Percentiles rank a stretch among this genome's conserved stretches.
phyloP scores from a whole-genome alignment of 2,888 invertebrate genomes.

The Leptothorax acervorum region DNA sequence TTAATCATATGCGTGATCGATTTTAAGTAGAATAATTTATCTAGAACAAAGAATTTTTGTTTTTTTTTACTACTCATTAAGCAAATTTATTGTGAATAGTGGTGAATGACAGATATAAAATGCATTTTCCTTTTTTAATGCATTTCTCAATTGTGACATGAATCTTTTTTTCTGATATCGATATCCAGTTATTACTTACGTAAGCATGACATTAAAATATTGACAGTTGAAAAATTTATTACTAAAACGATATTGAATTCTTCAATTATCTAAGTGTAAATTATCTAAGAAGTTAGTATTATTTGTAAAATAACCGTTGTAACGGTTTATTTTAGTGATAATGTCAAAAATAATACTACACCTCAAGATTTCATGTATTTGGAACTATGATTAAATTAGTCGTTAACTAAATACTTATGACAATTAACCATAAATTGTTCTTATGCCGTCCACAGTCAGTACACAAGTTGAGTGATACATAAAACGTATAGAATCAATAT shows the following conservation, averaged over 20 bases:
- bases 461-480: background rate
- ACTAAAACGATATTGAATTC: background rate
- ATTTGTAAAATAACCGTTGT: background rate
- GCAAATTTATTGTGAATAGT: background rate
- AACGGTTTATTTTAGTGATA: background rate
- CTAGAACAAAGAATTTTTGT: constrained; percentile 41
- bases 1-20: background rate
- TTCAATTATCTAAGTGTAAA: background rate
- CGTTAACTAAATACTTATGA: constrained; percentile 8
- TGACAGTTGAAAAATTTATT: background rate
- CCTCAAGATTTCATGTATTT: background rate
- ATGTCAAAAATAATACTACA: background rate
- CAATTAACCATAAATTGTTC: constrained; percentile 14
- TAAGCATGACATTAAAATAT: background rate
- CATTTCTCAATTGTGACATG: constrained; percentile 59
- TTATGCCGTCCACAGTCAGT: constrained; percentile 31
- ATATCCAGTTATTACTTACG: constrained; percentile 31
- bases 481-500: background rate
- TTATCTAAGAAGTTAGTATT: background rate
- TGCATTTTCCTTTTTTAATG: constrained; percentile 62
- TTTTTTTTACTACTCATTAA: constrained; percentile 34
- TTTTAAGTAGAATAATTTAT: constrained; percentile 39
- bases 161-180: constrained; percentile 58
- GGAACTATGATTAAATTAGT: background rate
- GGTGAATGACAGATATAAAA: constrained; percentile 37